Base-by-base conservation (phyloP, 2,797 vertebrate genomes). In the Enteromius thamalakanensis region DNA sequence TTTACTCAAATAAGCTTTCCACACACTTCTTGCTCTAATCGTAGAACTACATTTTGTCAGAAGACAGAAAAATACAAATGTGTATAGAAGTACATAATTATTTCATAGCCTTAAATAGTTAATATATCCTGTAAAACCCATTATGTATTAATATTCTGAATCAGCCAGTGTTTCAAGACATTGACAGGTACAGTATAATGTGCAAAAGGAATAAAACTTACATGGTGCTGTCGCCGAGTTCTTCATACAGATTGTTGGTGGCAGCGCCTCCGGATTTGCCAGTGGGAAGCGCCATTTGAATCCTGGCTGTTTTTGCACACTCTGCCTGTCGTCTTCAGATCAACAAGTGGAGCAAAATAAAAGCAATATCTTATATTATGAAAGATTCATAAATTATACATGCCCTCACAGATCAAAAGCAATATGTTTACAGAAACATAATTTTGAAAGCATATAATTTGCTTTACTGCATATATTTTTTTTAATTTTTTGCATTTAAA, bases 281-380 rank as follows among this genome's bases (percentile, higher is more conserved):
- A 0, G 96, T 94, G 9, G 98, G 97, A 81, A 99, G 86, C 0
- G 97, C 95, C 91, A 98, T 96, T 94, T 99, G 98, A 89, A 99
- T 98, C 10, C 97, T 94, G 0, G 98, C 97, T 1, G 97, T 98
- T 95, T 99, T 99, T 88, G 97, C 97, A 83, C 98, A 99, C 83
- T 99, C 98, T 6, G 96, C 96, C 91, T 99, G 98, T 51, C 97
- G 95, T 90, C 98, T 99, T 81, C 40, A 76, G 32, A 81, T 83
- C 74, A 82, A 82, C 67, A 82, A 84, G 80, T 82, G 76, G 17
- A 55, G 62, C 49, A 84, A 79, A 87, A 49, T 84, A 51, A 83
- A 62, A 12, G 51, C 76, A 75, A 64, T 65, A 37, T 58, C 60
- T 82, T 62, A 68, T 47, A 69, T 82, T 80, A 69, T 49, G 12